Evolutionary conservation across 1,140 invertebrate species (phyloP), one percentile per base, ranked within the genome.

Genomic region (Homarus americanus): DNA sequence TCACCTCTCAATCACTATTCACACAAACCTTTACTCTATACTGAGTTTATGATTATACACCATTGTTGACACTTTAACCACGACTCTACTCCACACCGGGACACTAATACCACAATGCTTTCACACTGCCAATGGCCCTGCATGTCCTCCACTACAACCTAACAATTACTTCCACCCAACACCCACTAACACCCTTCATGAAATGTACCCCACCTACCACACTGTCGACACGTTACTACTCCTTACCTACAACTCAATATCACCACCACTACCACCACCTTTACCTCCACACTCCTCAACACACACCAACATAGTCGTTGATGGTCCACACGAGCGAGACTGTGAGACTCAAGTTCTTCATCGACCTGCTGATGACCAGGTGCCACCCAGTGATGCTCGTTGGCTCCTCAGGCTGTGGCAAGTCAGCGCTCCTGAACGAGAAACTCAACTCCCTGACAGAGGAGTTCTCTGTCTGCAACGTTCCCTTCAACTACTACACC

Each of bases 401-500:
- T 1, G 98, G 98, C 76, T 96, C 96, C 93, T 97, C 98, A 49
- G 98, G 98, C 7, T 97, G 96, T 94, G 97, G 98, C 3, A 99
- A 99, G 95, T 98, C 97, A 4, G 97, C 98, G 28, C 94, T 98
- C 0, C 96, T 98, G 5, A 96, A 96, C 73, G 97, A 99, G 94
- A 99, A 98, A 94, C 95, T 99, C 36, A 91, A 96, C 69, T 94
- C 95, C 63, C 94, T 99, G 69, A 95, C 97, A 86, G 98, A 99
- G 94, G 97, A 97, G 93, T 99, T 97, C 94, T 96, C 97, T 12
- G 95, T 99, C 3, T 96, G 97, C 32, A 98, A 98, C 93, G 97
- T 99, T 38, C 98, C 98, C 9, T 99, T 99, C 93, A 99, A 99
- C 94, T 99, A 98, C 94, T 99, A 99, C 94, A 99, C 98, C 1